Conservation (phyloP, 2,113 vertebrate species). For the Thinocorus orbignyianus region DNA sequence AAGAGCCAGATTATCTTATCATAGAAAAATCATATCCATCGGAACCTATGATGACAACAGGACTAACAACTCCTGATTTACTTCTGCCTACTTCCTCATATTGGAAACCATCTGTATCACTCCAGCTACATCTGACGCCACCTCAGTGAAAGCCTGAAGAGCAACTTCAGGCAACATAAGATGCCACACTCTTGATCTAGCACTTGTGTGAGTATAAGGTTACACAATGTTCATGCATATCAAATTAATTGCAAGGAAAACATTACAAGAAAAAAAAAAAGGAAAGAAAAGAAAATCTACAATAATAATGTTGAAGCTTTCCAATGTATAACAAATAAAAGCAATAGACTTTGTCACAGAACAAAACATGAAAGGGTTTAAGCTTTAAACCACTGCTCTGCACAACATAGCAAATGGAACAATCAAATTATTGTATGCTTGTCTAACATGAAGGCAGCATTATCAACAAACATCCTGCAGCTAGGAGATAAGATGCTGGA, state of each 20-base stretch:
- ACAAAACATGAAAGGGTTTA: constrained; percentile 67
- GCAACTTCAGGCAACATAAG: neutral
- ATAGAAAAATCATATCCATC: neutral
- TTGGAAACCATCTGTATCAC: neutral
- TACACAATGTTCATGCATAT: neutral
- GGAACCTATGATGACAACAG: neutral
- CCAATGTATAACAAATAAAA: constrained; percentile 58
- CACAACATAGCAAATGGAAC: constrained; percentile 64
- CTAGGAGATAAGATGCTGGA: constrained; percentile 80
- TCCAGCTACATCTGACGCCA: neutral
- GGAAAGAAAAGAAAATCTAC: neutral
- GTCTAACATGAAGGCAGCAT: constrained; percentile 76
- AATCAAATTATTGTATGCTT: constrained; percentile 78
- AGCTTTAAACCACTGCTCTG: constrained; percentile 66
- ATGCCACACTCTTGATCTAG: neutral
- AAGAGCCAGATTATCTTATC: neutral
- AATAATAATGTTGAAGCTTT: constrained; percentile 59
- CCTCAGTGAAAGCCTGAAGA: neutral
- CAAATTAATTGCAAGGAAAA: neutral
- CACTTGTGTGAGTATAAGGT: neutral
- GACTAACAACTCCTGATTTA: neutral
- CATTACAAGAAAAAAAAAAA: neutral
- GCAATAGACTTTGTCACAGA: constrained; percentile 66
- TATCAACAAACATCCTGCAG: constrained; percentile 81
- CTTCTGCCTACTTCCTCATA: neutral